Conservation (phyloP, 2,797 vertebrate species). For the Pitangus sulphuratus region DNA sequence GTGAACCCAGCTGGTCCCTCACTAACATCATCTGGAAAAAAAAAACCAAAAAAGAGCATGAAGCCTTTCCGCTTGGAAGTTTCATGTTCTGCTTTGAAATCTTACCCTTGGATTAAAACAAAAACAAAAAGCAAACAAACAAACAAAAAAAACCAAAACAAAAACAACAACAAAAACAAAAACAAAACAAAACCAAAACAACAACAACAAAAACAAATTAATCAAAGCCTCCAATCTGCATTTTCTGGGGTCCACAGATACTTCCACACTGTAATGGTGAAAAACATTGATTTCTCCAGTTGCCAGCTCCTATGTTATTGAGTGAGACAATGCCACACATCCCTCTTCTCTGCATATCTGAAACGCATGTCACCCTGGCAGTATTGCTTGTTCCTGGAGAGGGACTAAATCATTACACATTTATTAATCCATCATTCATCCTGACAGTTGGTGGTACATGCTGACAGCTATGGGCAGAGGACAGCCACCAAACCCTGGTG, state of each 20-base stretch:
- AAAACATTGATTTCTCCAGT: background rate
- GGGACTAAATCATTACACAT: constrained; percentile 30
- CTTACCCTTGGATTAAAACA: background rate
- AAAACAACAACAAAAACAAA: too few species aligned
- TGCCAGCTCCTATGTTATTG: background rate
- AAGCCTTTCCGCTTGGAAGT: background rate
- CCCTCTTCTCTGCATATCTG: background rate
- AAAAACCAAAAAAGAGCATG: background rate
- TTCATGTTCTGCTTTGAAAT: background rate
- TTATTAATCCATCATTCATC: constrained; percentile 59
- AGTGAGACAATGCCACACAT: background rate
- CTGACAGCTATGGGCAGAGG: background rate
- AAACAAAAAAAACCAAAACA: too few species aligned
- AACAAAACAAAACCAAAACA: too few species aligned
- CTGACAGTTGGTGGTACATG: background rate
- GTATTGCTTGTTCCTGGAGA: constrained; percentile 20
- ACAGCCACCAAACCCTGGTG: constrained; percentile 30
- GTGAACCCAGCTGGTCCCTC: background rate
- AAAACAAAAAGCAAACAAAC: too few species aligned
- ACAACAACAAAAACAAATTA: background rate
- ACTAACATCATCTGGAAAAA: background rate
- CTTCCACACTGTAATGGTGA: background rate
- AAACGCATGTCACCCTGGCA: background rate
- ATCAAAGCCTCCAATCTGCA: background rate
- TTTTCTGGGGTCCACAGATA: background rate